A percentile compares a stretch with the other conserved stretches of the same genome.
These are phyloP conservation scores for Eupsittula cactorum DNA, from an alignment of 2,113 vertebrate genomes.

Conservation along the genomic window DNA sequence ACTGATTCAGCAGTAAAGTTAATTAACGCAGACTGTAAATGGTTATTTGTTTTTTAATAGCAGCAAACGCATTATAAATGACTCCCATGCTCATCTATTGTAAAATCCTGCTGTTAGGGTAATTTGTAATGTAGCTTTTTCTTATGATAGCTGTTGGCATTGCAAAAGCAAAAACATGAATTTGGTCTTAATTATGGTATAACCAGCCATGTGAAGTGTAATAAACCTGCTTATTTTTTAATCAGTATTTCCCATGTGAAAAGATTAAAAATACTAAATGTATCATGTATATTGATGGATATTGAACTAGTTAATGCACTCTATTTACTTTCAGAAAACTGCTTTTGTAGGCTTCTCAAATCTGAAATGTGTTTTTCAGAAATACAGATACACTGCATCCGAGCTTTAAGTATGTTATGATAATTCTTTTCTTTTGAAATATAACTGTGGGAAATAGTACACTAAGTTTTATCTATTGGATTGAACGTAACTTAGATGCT, in stretches of 20 bases:
- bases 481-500: neutral
- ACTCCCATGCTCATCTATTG: neutral
- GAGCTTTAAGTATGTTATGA: neutral
- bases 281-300: neutral
- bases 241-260: neutral
- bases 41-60: constrained; percentile 44
- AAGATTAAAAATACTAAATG: neutral
- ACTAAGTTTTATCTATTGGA: neutral
- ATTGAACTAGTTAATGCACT: neutral
- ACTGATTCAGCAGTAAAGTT: constrained; percentile 22
- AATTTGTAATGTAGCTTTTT: neutral
- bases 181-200: neutral
- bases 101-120: constrained; percentile 1
- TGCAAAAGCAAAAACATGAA: neutral
- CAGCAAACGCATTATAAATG: constrained; percentile 19
- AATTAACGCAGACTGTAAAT: constrained; percentile 24
- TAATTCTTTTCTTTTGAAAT: neutral
- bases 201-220: neutral
- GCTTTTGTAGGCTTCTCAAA: neutral
- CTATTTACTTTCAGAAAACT: neutral
- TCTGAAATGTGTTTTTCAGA: neutral
- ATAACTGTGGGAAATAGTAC: neutral
- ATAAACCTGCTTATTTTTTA: neutral
- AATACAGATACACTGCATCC: neutral
- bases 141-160: neutral